Conservation (phyloP, 2,888 invertebrate species). For the Bimastos eiseni region DNA sequence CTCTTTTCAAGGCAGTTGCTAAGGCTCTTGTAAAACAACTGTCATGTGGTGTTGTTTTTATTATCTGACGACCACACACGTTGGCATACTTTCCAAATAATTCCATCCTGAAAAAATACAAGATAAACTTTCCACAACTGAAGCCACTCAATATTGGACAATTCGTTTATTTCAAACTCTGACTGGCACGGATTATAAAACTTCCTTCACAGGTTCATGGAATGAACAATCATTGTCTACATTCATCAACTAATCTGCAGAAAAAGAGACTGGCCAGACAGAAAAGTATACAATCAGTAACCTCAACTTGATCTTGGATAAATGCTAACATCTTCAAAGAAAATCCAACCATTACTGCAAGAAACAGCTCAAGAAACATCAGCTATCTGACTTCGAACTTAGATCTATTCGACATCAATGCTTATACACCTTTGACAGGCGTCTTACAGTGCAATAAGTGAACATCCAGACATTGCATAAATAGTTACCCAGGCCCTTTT, state of each 20-base stretch:
- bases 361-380: constrained; percentile 5
- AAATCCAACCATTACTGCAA: neutral
- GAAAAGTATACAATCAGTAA: neutral
- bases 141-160: too few species aligned
- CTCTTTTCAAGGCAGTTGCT: too few species aligned
- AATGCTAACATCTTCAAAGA: neutral
- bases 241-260: neutral
- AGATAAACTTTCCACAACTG: too few species aligned
- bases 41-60: too few species aligned
- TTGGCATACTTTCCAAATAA: too few species aligned
- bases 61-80: too few species aligned
- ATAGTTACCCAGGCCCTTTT: too few species aligned
- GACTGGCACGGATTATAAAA: neutral
- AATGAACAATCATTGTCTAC: neutral
- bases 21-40: too few species aligned
- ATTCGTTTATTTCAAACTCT: too few species aligned
- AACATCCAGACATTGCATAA: neutral
- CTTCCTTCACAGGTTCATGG: neutral
- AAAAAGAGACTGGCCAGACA: neutral
- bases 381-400: neutral
- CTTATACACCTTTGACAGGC: neutral
- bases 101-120: too few species aligned
- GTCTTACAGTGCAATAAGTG: neutral
- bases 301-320: neutral
- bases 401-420: neutral